A percentile compares a stretch with the other conserved stretches of the same genome.
These are phyloP conservation scores for Dendrocincla fuliginosa DNA, from an alignment of 2,797 vertebrate genomes.

Conservation along the genomic window DNA sequence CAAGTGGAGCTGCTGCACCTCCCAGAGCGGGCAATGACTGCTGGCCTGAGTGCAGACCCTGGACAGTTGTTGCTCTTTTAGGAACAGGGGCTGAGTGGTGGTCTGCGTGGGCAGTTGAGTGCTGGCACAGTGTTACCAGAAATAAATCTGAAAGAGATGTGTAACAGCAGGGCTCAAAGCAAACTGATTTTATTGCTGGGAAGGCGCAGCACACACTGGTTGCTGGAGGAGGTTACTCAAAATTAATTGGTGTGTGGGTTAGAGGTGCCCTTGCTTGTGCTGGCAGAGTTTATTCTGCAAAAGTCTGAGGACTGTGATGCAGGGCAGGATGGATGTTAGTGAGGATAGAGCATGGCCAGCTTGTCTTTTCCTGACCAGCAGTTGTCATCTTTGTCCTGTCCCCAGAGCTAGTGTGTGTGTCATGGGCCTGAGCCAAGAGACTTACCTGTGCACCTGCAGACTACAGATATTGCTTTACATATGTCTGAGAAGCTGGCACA, in stretches of 20 bases:
- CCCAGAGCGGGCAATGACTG: background rate
- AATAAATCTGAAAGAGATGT: background rate
- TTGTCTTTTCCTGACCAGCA: background rate
- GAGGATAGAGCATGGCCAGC: background rate
- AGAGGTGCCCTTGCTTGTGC: background rate
- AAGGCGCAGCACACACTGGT: accelerated
- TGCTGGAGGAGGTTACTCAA: background rate
- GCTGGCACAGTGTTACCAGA: background rate
- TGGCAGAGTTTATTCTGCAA: background rate
- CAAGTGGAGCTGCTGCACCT: background rate
- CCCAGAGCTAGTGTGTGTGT: background rate
- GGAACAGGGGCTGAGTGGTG: background rate
- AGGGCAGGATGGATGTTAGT: background rate
- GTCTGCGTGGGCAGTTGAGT: accelerated
- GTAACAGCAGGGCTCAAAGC: background rate
- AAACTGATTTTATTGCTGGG: background rate
- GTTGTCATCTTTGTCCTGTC: background rate
- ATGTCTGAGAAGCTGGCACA: background rate
- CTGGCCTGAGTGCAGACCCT: background rate
- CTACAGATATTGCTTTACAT: background rate
- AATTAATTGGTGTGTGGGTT: background rate
- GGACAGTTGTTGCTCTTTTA: background rate
- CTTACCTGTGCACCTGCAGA: background rate
- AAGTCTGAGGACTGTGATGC: background rate
- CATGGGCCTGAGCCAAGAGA: background rate